Conservation (phyloP, 1,140 invertebrate genomes). For the Anthonomus grandis region DNA sequence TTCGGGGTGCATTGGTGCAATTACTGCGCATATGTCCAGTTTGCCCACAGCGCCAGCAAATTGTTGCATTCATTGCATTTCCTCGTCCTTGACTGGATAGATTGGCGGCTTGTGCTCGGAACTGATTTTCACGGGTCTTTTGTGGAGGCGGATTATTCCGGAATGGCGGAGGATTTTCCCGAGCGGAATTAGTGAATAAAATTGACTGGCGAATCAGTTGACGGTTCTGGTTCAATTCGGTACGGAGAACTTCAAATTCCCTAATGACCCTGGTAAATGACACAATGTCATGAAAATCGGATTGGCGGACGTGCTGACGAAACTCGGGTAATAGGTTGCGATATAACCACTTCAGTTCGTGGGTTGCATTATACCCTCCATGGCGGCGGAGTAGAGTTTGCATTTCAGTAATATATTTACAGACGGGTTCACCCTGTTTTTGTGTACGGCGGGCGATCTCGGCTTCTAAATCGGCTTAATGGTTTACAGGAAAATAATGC, state of each 20-base stretch:
- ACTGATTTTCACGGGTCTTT: background rate
- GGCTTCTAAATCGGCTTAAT: too few relatives aligned
- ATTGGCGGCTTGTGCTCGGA: background rate
- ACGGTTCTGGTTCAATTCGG: too few relatives aligned
- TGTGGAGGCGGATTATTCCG: background rate
- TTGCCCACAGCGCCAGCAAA: too few relatives aligned
- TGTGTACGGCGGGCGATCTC: slow-evolving; percentile 7
- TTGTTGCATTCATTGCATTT: too few relatives aligned
- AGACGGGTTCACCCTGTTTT: background rate
- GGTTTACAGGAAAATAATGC: too few relatives aligned
- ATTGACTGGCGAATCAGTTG: too few relatives aligned
- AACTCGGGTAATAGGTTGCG: slow-evolving; percentile 18
- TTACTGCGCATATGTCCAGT: too few relatives aligned
- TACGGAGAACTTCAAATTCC: background rate
- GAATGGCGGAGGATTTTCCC: background rate
- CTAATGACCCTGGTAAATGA: background rate
- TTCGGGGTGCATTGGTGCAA: too few relatives aligned
- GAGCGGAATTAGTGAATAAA: background rate
- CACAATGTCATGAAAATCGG: background rate
- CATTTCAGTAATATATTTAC: too few relatives aligned
- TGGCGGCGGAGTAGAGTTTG: slow-evolving; percentile 16
- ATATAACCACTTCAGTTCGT: slow-evolving; percentile 13
- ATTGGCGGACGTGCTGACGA: slow-evolving; percentile 4
- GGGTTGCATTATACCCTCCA: background rate
- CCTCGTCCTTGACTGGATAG: too few relatives aligned